Evolutionary conservation across 2,797 vertebrate species (phyloP).

Genomic region (Gastrophryne carolinensis): DNA sequence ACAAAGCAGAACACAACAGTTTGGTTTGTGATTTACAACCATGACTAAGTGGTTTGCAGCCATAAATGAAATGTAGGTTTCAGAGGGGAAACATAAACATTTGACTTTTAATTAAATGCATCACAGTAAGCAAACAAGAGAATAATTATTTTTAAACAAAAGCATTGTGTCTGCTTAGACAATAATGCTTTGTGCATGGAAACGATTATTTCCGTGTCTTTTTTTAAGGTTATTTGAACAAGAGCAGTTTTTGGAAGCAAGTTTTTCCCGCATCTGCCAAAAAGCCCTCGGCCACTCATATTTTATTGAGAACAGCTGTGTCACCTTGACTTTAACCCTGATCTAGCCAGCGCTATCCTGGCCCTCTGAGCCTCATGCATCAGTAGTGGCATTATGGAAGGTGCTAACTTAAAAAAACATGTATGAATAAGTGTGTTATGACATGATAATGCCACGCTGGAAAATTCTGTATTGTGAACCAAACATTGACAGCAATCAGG

Average conservation of each 20-base stretch:
- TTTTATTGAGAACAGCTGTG: constrained; percentile 49
- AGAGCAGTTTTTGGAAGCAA: constrained; percentile 16
- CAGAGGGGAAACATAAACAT: constrained; percentile 11
- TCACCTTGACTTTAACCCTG: constrained; percentile 44
- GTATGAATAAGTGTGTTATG: not conserved
- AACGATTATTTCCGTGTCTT: constrained; percentile 32
- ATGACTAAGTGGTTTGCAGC: not conserved
- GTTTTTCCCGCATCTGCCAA: constrained; percentile 30
- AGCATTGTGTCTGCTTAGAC: constrained; percentile 29
- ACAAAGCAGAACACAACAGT: not conserved
- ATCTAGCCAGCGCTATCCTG: too few species aligned
- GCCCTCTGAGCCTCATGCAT: too few species aligned
- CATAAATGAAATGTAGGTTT: constrained; percentile 24
- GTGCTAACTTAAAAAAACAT: not conserved
- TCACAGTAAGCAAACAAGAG: constrained; percentile 10
- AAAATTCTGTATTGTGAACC: too few species aligned
- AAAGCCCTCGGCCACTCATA: constrained; percentile 45
- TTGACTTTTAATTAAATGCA: constrained; percentile 21
- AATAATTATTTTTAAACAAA: constrained; percentile 22
- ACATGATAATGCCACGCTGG: too few species aligned
- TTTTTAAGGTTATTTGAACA: constrained; percentile 42
- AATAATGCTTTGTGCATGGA: constrained; percentile 35
- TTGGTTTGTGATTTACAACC: not conserved
- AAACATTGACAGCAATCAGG: too few species aligned
- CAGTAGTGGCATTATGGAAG: too few species aligned